Evolutionary conservation across 2,888 invertebrate genomes (phyloP).

Genomic region (Limnephilus rhombicus): DNA sequence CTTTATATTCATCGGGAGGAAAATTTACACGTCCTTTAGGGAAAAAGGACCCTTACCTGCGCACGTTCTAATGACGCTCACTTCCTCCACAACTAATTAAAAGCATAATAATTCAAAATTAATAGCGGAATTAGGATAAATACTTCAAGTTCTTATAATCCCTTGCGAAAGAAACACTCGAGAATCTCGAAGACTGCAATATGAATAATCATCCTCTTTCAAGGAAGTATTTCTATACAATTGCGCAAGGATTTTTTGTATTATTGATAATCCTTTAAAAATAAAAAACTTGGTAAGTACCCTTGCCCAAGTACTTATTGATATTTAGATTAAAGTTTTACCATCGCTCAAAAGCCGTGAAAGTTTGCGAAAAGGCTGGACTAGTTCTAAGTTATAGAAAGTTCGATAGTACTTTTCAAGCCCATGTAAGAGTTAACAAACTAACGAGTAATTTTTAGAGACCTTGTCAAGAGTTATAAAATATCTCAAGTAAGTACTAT

Average conservation of each 20-base stretch:
- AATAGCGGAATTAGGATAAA: conserved; percentile 48
- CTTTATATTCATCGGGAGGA: conserved; percentile 59
- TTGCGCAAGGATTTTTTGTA: not conserved
- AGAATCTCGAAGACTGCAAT: not conserved
- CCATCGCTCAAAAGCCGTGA: no score
- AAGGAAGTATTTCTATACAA: not conserved
- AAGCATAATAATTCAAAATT: conserved; percentile 52
- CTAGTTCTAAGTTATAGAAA: no score
- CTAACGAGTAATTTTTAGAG: no score
- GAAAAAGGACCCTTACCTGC: conserved; percentile 52
- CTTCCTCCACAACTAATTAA: conserved; percentile 48
- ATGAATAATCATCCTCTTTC: not conserved
- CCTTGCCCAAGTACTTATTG: not conserved
- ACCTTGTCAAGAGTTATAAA: no score
- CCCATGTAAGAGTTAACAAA: no score
- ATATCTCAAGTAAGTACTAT: no score
- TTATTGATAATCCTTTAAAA: not conserved
- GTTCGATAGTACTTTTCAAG: no score
- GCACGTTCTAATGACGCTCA: conserved; percentile 37
- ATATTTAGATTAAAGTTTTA: no score
- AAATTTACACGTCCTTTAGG: conserved; percentile 57
- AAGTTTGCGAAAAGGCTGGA: no score
- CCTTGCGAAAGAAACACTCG: not conserved
- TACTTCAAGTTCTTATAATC: conserved; percentile 40
- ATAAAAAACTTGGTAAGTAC: not conserved